Percentiles rank a stretch among this genome's conserved stretches.
Conservation (phyloP, 2,113 vertebrate species). For the Otus sunia region DNA sequence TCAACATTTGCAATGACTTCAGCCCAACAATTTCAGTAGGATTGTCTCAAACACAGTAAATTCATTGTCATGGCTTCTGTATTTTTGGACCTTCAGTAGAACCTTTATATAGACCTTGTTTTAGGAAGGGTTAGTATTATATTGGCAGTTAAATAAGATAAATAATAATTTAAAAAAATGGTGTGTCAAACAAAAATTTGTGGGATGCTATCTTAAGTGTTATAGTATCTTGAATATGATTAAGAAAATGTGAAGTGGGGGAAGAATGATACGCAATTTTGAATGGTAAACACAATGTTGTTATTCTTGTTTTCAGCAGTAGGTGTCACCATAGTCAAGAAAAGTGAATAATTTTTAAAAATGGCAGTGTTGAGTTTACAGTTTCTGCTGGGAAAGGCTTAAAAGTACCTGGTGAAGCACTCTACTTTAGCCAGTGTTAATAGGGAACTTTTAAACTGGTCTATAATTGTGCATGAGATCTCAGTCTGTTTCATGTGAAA, state of each 20-base stretch:
- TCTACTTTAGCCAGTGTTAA: not conserved
- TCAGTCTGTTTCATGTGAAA: not conserved
- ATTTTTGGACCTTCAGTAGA: not conserved
- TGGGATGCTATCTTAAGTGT: not conserved
- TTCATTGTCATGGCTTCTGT: not conserved
- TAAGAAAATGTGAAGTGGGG: not conserved
- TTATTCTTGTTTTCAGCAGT: not conserved
- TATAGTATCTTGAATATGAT: not conserved
- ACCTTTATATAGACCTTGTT: not conserved
- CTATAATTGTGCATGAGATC: not conserved
- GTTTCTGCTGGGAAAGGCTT: not conserved
- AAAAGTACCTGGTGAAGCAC: not conserved
- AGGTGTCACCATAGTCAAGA: conserved; percentile 25
- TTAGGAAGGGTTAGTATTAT: not conserved
- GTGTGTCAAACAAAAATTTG: not conserved
- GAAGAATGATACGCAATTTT: not conserved
- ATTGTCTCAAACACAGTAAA: not conserved
- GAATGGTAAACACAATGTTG: not conserved
- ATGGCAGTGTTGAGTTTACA: not conserved
- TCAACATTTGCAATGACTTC: not conserved
- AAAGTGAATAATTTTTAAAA: not conserved
- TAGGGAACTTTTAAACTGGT: not conserved
- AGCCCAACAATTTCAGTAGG: not conserved
- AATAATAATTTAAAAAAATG: not conserved
- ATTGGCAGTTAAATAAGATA: not conserved